Conservation (phyloP, 2,797 vertebrate genomes). For the Melanotaenia parkinsoni region DNA sequence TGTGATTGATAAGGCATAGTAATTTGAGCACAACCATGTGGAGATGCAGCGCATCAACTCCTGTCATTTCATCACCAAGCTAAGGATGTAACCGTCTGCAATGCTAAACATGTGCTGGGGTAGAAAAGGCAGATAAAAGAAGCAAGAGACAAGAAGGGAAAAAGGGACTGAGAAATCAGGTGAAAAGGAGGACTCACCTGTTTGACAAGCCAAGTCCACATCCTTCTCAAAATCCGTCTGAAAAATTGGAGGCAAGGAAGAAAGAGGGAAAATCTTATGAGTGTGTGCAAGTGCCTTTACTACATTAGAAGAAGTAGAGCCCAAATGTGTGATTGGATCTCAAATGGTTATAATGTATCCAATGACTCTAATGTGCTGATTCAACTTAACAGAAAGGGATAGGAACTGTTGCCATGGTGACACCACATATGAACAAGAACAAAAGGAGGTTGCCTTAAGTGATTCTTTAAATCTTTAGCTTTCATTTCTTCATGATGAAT, state of each 20-base stretch:
- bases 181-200: constrained; percentile 85
- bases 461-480: constrained; percentile 16
- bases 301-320: constrained; percentile 6
- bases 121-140: constrained; percentile 8
- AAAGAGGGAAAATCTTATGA: constrained; percentile 55
- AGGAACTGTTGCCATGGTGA: constrained; percentile 43
- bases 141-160: constrained; percentile 7
- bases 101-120: constrained; percentile 39
- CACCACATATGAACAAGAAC: constrained; percentile 5
- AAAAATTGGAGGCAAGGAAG: constrained; percentile 60
- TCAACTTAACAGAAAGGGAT: constrained; percentile 14
- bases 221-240: constrained; percentile 99
- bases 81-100: constrained; percentile 24
- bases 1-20: constrained; percentile 69
- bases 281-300: constrained; percentile 16
- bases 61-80: constrained; percentile 41
- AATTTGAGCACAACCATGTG: constrained; percentile 46
- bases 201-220: constrained; percentile 98
- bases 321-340: constrained; percentile 35
- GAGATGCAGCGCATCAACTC: constrained; percentile 47
- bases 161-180: constrained; percentile 11
- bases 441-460: constrained; percentile 11
- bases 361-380: constrained; percentile 27
- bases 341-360: constrained; percentile 28
- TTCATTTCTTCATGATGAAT: constrained; percentile 14